Percentiles rank a stretch among this genome's conserved stretches.
These are phyloP conservation scores for Delichon dasypus DNA, from an alignment of 2,797 vertebrate species.

Conservation along the genomic window DNA sequence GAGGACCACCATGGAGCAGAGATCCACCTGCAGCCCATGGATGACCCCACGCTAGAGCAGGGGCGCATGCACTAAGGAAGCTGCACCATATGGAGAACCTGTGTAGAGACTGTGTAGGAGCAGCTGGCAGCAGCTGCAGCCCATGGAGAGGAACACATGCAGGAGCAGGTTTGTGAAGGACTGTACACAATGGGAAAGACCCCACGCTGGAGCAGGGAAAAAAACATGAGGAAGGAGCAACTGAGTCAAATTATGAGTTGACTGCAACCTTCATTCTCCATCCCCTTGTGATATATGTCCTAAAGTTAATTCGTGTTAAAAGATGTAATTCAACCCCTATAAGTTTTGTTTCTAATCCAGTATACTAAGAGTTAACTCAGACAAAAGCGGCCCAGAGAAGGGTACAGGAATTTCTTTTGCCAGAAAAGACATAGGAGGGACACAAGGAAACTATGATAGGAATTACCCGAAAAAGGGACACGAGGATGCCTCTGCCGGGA, in stretches of 20 bases:
- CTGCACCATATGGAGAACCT: background rate
- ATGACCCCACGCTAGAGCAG: background rate
- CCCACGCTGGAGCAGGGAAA: background rate
- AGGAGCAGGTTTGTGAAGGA: background rate
- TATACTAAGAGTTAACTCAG: too few species aligned
- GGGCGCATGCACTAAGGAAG: background rate
- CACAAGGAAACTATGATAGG: too few species aligned
- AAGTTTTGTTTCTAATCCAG: too few species aligned
- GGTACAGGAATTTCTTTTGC: too few species aligned
- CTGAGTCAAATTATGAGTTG: background rate
- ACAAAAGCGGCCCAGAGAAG: too few species aligned
- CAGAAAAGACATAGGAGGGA: too few species aligned
- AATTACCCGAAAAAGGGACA: too few species aligned
- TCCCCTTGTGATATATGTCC: rapidly evolving
- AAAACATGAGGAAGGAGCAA: background rate
- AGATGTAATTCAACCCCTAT: too few species aligned
- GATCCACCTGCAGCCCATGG: background rate
- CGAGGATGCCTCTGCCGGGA: too few species aligned
- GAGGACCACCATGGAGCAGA: background rate
- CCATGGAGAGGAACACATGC: background rate
- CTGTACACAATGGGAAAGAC: background rate
- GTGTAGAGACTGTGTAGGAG: background rate
- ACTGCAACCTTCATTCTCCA: background rate
- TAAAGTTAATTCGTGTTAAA: too few species aligned
- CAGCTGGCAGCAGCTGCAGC: background rate